phyloP scores from a whole-genome alignment of 2,113 vertebrate species.

The Gadus chalcogrammus region DNA sequence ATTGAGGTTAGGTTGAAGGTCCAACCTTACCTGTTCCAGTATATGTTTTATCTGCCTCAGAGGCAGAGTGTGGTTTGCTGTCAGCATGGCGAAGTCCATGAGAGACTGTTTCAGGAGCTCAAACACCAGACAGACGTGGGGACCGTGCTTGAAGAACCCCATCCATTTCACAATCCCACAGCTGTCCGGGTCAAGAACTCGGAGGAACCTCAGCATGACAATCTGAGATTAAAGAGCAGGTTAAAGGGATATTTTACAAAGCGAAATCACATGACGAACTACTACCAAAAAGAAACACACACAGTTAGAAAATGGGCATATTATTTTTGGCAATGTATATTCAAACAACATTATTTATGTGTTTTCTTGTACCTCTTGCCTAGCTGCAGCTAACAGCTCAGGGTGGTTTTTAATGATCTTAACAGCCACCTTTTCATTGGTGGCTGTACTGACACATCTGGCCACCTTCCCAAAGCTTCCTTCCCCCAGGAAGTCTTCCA shows the following conservation, averaged over 20 bases:
- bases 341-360: too few relatives aligned
- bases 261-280: background rate
- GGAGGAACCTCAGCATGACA: background rate
- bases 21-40: conserved; percentile 19
- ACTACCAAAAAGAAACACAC: background rate
- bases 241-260: background rate
- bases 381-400: fast-evolving
- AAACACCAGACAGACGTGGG: conserved; percentile 21
- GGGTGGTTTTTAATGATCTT: conserved; percentile 12
- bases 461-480: conserved; percentile 17
- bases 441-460: background rate
- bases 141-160: background rate
- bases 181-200: background rate
- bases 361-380: conserved; percentile 1
- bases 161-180: conserved; percentile 10
- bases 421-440: conserved; percentile 6
- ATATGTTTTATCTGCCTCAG: conserved; percentile 7
- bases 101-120: conserved; percentile 23
- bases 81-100: conserved; percentile 2
- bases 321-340: background rate
- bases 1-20: background rate
- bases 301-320: background rate
- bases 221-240: background rate
- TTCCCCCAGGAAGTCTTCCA: conserved; percentile 6
- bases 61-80: background rate